These are phyloP conservation scores for Tachypleus tridentatus DNA, from an alignment of 1,140 invertebrate species.

Conservation along the genomic window DNA sequence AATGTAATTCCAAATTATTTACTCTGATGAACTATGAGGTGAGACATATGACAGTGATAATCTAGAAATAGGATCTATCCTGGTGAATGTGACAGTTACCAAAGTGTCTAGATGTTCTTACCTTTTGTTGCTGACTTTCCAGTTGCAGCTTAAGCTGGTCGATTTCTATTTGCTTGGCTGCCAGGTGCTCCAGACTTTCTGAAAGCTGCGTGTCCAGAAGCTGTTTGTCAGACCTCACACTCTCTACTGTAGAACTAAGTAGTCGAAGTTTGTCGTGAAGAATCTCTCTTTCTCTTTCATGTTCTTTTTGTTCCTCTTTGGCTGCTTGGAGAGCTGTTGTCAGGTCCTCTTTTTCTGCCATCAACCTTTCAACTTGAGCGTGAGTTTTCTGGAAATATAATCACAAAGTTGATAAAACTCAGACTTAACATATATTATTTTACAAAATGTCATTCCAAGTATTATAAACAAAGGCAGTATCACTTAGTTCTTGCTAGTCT, in stretches of 20 bases:
- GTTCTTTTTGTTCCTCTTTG: slow-evolving; percentile 30
- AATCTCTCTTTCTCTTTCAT: slow-evolving; percentile 41
- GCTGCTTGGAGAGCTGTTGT: slow-evolving; percentile 47
- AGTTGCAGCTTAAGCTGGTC: slow-evolving; percentile 57
- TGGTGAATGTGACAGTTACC: no score
- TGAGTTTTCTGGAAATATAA: slow-evolving; percentile 49
- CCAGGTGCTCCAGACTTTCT: slow-evolving; percentile 50
- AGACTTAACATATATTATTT: no score
- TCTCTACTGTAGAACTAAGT: slow-evolving; percentile 55
- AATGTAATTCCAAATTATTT: no score
- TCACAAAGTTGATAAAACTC: no score
- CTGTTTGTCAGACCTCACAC: slow-evolving; percentile 53
- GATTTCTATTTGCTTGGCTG: slow-evolving; percentile 56
- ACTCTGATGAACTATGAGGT: no score
- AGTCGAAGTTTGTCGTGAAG: slow-evolving; percentile 34
- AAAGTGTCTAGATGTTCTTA: slow-evolving; percentile 11
- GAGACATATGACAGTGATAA: no score
- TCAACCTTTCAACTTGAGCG: slow-evolving; percentile 56
- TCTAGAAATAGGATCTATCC: no score
- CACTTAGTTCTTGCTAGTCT: no score
- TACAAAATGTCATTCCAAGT: no score
- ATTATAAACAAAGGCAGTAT: no score
- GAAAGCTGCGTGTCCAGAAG: slow-evolving; percentile 55
- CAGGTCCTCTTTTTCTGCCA: slow-evolving; percentile 67
- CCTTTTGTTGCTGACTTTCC: slow-evolving; percentile 57